A percentile compares a stretch with the other conserved stretches of the same genome.
Conservation (phyloP, 2,888 invertebrate genomes). For the Drosophila paracracens region DNA sequence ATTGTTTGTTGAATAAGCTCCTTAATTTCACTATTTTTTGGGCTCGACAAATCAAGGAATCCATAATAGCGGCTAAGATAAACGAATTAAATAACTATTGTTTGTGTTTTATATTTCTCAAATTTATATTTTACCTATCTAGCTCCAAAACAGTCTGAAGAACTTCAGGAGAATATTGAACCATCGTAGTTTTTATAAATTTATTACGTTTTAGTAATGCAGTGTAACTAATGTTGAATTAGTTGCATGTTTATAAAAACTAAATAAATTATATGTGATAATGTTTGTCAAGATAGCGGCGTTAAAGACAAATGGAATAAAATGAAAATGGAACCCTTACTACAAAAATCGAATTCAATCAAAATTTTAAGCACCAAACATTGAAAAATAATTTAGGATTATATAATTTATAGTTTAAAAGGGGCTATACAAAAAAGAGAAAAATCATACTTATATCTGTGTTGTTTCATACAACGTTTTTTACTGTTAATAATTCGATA, state of each 20-base stretch:
- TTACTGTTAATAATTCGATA: neutral
- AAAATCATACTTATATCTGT: neutral
- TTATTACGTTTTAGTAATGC: neutral
- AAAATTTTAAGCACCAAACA: no score
- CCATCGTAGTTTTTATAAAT: constrained; percentile 23
- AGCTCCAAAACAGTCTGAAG: constrained; percentile 36
- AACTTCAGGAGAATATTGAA: constrained; percentile 32
- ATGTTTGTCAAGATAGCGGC: constrained; percentile 12
- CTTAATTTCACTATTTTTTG: constrained; percentile 93
- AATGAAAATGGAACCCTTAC: neutral
- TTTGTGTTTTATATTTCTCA: no score
- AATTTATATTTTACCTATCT: constrained; percentile 31
- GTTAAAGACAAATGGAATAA: neutral
- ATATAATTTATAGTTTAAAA: neutral
- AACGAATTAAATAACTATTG: neutral
- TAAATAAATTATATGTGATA: constrained; percentile 3
- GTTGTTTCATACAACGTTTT: neutral
- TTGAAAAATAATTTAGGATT: neutral
- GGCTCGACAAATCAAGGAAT: constrained; percentile 92
- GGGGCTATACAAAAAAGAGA: neutral
- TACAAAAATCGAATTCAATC: neutral
- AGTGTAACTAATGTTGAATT: neutral
- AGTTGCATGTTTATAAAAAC: constrained; percentile 9
- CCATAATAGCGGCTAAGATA: constrained; percentile 94
- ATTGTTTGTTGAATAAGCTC: constrained; percentile 93